Base-by-base conservation (phyloP, 2,797 vertebrate species). In the Lithobates sylvaticus region DNA sequence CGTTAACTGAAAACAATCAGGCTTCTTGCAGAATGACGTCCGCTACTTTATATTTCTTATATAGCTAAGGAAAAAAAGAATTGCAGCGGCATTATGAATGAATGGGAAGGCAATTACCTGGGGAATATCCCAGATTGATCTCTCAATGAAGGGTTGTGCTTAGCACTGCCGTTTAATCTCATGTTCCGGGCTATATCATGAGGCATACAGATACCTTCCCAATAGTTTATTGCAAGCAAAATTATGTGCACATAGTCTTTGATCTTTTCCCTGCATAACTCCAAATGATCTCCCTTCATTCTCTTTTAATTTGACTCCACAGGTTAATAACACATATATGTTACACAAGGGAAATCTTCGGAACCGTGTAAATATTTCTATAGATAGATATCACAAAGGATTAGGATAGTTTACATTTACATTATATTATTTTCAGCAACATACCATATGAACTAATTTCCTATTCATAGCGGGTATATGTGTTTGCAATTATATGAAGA, bases 141-240 rank as follows among this genome's bases (percentile, higher is more conserved):
- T 91, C 85, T 80, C 81, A 70, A 88, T 27, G 84, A 87, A 86
- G 23, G 80, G 50, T 73, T 86, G 68, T 83, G 79, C 75, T 85
- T 50, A 85, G 36, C 78, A 34, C 67, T 88, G 44, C 34, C 18
- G 82, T 90, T 73, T 23, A 88, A 89, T 78, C 76, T 89, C 73
- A 39, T 0, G 0, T 88, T 90, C 18, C 1, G 27, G 78, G 27
- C 26, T 84, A 72, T 86, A 87, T 83, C 61, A 3, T 78, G 79
- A 89, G 29, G 34, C 88, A 21, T 79, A 84, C 88, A 81, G 78
- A 79, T 88, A 26, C 42, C 77, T 89, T 90, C 67, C 44, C 0
- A 39, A 87, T 58, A 89, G 80, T 12, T 4, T 23, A n/a, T 65
- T 85, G 36, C 32, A 26, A 39, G 6, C 9, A 64, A 75, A 84